phyloP scores from a whole-genome alignment of 1,140 invertebrate species.

The Tetraneura akinire region DNA sequence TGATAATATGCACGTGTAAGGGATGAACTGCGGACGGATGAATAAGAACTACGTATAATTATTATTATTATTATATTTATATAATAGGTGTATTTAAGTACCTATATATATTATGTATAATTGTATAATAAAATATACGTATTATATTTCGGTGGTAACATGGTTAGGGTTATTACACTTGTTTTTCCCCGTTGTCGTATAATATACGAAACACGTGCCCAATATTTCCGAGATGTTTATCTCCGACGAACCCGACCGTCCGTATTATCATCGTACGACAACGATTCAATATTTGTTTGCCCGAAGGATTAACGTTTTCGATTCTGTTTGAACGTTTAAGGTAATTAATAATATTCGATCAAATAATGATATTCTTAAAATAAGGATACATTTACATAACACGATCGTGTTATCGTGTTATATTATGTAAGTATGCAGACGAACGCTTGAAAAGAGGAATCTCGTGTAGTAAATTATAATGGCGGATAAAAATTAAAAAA shows the following conservation, averaged over 20 bases:
- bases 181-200: not conserved
- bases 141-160: too few species aligned
- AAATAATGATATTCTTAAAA: too few species aligned
- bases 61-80: not conserved
- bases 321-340: too few species aligned
- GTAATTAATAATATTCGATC: too few species aligned
- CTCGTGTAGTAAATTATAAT: not conserved
- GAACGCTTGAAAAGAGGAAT: not conserved
- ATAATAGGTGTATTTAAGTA: too few species aligned
- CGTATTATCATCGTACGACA: not conserved
- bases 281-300: not conserved
- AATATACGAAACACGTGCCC: not conserved
- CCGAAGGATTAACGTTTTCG: not conserved
- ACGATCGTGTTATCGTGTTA: not conserved
- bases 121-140: too few species aligned
- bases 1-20: not conserved
- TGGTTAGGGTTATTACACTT: not conserved
- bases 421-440: too few species aligned
- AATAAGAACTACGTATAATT: not conserved
- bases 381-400: too few species aligned
- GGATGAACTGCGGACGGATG: not conserved
- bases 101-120: too few species aligned
- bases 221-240: slow-evolving; percentile 17
- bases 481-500: not conserved
- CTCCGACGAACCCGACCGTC: not conserved